phyloP scores from a whole-genome alignment of 2,797 vertebrate genomes.

The Pseudomugil tenellus region DNA sequence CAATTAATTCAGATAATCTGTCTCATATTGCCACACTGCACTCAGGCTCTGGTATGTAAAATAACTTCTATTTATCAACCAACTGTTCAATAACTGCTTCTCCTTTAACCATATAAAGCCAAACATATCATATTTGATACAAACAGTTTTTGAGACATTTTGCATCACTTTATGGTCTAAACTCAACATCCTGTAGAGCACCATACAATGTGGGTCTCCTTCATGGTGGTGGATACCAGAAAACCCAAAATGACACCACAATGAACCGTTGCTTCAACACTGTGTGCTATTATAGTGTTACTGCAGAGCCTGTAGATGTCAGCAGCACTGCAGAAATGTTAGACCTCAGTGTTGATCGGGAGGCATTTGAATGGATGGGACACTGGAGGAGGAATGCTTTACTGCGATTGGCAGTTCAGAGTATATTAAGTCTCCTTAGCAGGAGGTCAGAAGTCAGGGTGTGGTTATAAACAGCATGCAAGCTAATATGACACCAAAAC shows the following conservation, averaged over 20 bases:
- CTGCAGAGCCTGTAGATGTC: conserved; percentile 28
- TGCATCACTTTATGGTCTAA: too few relatives aligned
- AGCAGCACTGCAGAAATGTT: conserved; percentile 13
- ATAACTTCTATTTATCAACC: background rate
- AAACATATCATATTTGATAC: too few relatives aligned
- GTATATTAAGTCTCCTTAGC: background rate
- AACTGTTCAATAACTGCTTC: background rate
- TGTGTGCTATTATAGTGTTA: background rate
- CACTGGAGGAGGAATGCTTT: background rate
- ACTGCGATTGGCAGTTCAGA: background rate
- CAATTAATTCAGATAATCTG: too few relatives aligned
- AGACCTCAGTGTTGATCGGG: background rate
- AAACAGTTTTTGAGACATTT: too few relatives aligned
- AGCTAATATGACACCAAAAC: background rate
- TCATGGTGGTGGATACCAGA: too few relatives aligned
- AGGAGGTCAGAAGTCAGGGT: background rate
- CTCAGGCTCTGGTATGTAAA: background rate
- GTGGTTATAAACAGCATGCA: background rate
- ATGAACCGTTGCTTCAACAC: background rate
- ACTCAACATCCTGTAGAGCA: background rate
- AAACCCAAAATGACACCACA: too few relatives aligned
- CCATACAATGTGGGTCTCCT: background rate
- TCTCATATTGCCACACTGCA: background rate
- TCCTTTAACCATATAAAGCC: background rate
- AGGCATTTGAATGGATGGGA: too few relatives aligned